A percentile compares a stretch with the other conserved stretches of the same genome.
phyloP scores from a whole-genome alignment of 2,888 invertebrate genomes.

The Agrilus mali region DNA sequence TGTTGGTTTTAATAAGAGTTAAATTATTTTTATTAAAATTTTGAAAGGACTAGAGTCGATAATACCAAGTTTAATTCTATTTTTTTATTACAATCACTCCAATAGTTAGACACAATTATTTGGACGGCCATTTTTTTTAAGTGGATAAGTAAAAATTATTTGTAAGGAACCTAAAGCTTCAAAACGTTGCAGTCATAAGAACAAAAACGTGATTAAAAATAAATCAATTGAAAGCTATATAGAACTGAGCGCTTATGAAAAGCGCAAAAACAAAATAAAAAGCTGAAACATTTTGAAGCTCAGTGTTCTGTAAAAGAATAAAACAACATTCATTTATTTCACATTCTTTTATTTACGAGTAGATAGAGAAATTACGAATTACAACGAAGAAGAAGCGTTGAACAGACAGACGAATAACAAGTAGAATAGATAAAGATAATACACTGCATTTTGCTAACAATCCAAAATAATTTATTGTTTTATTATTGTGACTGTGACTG shows the following conservation, averaged over 20 bases:
- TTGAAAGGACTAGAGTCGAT: too few relatives aligned
- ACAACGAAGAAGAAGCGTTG: slow-evolving; percentile 7
- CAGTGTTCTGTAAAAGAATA: slow-evolving; percentile 25
- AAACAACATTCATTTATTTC: slow-evolving; percentile 16
- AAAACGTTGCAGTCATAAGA: slow-evolving; percentile 25
- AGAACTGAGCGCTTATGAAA: slow-evolving; percentile 29
- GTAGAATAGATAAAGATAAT: neutral
- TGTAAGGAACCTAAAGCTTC: slow-evolving; percentile 28
- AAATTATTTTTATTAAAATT: too few relatives aligned
- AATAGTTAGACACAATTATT: too few relatives aligned
- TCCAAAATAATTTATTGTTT: neutral
- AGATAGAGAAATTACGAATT: slow-evolving; percentile 10
- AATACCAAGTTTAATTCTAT: too few relatives aligned
- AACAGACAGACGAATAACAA: slow-evolving; percentile 1
- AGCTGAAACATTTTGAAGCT: slow-evolving; percentile 33
- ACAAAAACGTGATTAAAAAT: neutral
- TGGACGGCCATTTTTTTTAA: too few relatives aligned
- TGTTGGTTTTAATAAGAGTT: too few relatives aligned
- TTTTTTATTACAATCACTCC: too few relatives aligned
- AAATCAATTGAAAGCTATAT: slow-evolving; percentile 28
- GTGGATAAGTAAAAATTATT: too few relatives aligned
- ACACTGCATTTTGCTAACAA: too few relatives aligned
- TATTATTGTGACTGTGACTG: slow-evolving; percentile 11
- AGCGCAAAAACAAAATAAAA: slow-evolving; percentile 12
- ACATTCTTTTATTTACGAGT: slow-evolving; percentile 12